Base-by-base conservation (phyloP, 2,797 vertebrate genomes). In the Trematomus bernacchii region DNA sequence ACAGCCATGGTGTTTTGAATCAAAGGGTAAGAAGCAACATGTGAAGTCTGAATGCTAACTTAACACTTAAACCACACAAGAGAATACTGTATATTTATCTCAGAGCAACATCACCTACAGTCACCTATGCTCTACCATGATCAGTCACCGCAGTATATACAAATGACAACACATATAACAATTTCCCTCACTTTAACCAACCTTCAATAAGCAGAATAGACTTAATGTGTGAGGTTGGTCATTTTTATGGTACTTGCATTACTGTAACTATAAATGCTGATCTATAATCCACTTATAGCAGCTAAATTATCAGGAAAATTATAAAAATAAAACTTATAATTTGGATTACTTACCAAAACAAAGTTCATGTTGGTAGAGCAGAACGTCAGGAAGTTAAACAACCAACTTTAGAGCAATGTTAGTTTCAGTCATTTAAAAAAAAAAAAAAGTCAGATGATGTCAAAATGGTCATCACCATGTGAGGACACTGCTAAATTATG, bases 291-390 rank as follows among this genome's bases (percentile, higher is more conserved):
- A 19, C 10, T 37, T 3, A 64, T 1, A 47, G 46, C 71, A n/a
- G 18, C 18, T 4, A 23, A 46, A 9, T 48, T 33, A 6, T 6
- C 30, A 63, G 50, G 52, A 33, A 63, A 10, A 51, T n/a, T 7
- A 55, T 71, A 8, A 14, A 43, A 42, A 82, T 10, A 43, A 42
- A 63, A 63, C 6, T 79, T 42, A 18, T 55, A 0, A 66, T 57
- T 0, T 55, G 14, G 4, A 40, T 73, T 64, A 92, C 94, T 94
- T 80, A 94, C 93, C 91, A 83, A 72, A 40, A 80, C 19, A 60
- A 78, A 55, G 57, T 83, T 61, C 92, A 94, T 92, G 72, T 33
- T 86, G 15, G 66, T 57, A 14, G 13, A 74, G 10, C 19, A 42
- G 15, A 62, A 11, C 0, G 19, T 37, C 51, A 74, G 23, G 63